Base-by-base conservation (phyloP, 1,140 invertebrate species). In the Diabrotica virgifera region DNA sequence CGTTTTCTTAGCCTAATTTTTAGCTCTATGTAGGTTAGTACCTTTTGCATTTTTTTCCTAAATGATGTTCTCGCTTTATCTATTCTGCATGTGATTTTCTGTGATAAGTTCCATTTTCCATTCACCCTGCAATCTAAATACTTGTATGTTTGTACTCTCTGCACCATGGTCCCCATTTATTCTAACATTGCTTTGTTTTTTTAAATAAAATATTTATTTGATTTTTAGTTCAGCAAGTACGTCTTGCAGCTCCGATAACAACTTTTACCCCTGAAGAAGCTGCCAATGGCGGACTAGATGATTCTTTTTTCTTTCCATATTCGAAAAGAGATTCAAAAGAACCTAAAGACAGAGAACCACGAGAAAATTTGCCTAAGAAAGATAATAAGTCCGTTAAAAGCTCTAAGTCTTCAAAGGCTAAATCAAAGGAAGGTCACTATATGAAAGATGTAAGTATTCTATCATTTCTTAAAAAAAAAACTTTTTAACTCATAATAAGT, bases 251-350 rank as follows among this genome's bases (percentile, higher is more conserved):
- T 62, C 72, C 68, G 13, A 38, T 76, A 13, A 67, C 60, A n/a
- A 76, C 76, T n/a, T 76, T 70, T 60, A 70, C 67, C 12, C 58
- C 65, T 36, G 51, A 69, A 14, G 73, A 77, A 68, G 70, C 73
- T 60, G 51, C 66, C 0, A 55, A 60, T 51, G 60, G 59, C 51
- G 76, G 74, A 8, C 55, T 72, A 8, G 24, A 56, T 13, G 62
- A 72, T 36, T 77, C 76, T 4, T 70, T 70, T 65, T 77, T 75
- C 63, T 53, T 69, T n/a, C 75, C 74, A 6, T 66, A 66, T 56
- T 38, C 38, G 6, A 46, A 46, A 13, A 67, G 67, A 56, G 36
- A 61, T 55, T 36, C 10, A 12, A 38, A 54, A 0, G 51, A 54
- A 50, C 13, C 5, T 52, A 58, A 61, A 55, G 53, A 38, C n/a